phyloP scores from a whole-genome alignment of 2,888 invertebrate genomes.

The Hirudinaria manillensis region DNA sequence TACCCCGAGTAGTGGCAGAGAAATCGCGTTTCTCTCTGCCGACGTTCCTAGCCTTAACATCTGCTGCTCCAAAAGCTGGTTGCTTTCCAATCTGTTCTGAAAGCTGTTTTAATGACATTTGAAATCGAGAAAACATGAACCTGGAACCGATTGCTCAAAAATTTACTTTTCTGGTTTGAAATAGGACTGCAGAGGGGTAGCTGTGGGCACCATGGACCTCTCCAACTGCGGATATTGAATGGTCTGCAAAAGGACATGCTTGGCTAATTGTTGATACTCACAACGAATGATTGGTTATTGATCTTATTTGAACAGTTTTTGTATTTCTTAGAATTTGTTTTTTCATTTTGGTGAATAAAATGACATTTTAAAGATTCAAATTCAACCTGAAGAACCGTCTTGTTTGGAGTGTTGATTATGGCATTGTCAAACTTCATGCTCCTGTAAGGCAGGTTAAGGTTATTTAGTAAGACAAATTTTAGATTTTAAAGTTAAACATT shows the following conservation, averaged over 20 bases:
- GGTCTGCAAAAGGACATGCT: constrained; percentile 1
- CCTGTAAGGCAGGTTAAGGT: no score
- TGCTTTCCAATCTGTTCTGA: not conserved
- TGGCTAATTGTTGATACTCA: no score
- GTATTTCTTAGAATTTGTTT: no score
- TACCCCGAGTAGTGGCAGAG: not conserved
- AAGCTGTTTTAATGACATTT: not conserved
- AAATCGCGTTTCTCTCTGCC: not conserved
- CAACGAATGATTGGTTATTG: no score
- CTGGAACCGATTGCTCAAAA: not conserved
- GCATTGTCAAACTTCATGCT: not conserved
- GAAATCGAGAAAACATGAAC: not conserved
- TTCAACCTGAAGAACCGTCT: not conserved
- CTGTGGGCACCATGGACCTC: not conserved
- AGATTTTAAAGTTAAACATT: not conserved
- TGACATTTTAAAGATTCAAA: no score
- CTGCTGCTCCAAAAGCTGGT: not conserved
- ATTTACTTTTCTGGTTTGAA: constrained; percentile 12
- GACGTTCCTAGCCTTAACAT: not conserved
- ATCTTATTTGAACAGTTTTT: no score
- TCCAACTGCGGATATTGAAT: constrained; percentile 1
- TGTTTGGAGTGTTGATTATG: not conserved
- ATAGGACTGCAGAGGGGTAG: not conserved
- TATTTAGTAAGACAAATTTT: no score
- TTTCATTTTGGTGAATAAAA: no score